phyloP scores from a whole-genome alignment of 2,113 vertebrate genomes.

The Cricetomys ansorgei region DNA sequence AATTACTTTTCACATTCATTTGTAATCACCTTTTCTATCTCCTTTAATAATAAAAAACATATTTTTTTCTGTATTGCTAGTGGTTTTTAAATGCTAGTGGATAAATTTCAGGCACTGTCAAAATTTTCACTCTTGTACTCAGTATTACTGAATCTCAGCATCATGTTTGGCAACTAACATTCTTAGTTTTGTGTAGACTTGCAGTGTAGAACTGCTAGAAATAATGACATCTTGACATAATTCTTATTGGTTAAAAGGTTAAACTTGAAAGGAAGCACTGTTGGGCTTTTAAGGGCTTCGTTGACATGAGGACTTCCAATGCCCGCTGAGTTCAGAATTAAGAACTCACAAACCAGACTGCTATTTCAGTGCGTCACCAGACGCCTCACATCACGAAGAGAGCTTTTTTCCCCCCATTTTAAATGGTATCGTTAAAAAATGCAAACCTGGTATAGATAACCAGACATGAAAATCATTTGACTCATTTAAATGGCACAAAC shows the following conservation, averaged over 20 bases:
- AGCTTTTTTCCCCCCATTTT: conserved; percentile 2
- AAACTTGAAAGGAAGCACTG: not conserved
- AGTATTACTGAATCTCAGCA: not conserved
- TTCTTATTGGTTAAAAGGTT: conserved; percentile 11
- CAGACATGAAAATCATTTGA: conserved; percentile 22
- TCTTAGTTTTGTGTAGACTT: not conserved
- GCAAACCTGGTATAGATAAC: not conserved
- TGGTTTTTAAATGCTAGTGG: conserved; percentile 25
- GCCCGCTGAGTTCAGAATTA: not conserved
- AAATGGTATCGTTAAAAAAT: conserved; percentile 47
- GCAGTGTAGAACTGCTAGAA: conserved; percentile 22
- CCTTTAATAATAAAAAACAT: conserved; percentile 11
- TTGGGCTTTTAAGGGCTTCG: not conserved
- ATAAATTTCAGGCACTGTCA: not conserved
- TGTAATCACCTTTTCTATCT: conserved; percentile 19
- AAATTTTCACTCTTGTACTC: not conserved
- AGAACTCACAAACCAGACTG: not conserved
- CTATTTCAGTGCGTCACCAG: conserved; percentile 45
- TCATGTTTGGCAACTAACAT: not conserved
- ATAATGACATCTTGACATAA: conserved; percentile 11
- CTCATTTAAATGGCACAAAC: not conserved
- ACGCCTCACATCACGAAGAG: conserved; percentile 24
- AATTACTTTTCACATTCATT: conserved; percentile 17
- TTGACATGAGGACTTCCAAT: not conserved
- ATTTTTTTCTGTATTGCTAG: not conserved